Evolutionary conservation across 1,140 invertebrate genomes (phyloP).

Genomic region (Matsumurasca onukii): DNA sequence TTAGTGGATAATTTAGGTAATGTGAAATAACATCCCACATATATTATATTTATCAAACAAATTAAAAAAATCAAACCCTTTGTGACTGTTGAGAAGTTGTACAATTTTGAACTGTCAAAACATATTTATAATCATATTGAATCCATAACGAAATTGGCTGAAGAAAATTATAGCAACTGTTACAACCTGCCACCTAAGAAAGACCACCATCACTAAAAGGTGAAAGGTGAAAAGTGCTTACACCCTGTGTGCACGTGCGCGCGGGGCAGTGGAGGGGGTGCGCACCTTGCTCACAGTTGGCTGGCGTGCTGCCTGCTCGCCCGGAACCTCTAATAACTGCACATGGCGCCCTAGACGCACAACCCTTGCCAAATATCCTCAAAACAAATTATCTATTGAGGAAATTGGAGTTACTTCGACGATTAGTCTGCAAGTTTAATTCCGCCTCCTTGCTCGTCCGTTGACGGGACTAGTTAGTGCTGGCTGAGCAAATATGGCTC

Average conservation of each 20-base stretch:
- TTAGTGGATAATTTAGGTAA: too few relatives aligned
- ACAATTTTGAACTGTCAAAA: too few relatives aligned
- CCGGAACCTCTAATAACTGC: constrained; percentile 23
- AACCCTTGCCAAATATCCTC: constrained; percentile 23
- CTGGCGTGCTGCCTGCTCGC: constrained; percentile 10
- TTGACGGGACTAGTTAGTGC: background rate
- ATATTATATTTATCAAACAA: too few relatives aligned
- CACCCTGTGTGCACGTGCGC: background rate
- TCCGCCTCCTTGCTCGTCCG: background rate
- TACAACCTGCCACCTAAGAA: too few relatives aligned
- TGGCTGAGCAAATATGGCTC: background rate
- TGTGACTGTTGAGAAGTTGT: too few relatives aligned
- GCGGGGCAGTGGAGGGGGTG: background rate
- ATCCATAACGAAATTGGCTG: too few relatives aligned
- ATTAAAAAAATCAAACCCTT: too few relatives aligned
- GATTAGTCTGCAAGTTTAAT: constrained; percentile 19
- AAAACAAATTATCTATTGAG: constrained; percentile 10
- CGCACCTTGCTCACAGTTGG: constrained; percentile 19
- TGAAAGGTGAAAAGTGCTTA: too few relatives aligned
- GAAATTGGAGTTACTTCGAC: constrained; percentile 17
- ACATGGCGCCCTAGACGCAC: constrained; percentile 2
- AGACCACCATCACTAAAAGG: too few relatives aligned
- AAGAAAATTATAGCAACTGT: too few relatives aligned
- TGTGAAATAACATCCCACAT: too few relatives aligned
- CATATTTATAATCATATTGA: too few relatives aligned